Evolutionary conservation across 2,888 invertebrate genomes (phyloP), one percentile per base, ranked within the genome.

Genomic region (Phoenoteleia sp.): DNA sequence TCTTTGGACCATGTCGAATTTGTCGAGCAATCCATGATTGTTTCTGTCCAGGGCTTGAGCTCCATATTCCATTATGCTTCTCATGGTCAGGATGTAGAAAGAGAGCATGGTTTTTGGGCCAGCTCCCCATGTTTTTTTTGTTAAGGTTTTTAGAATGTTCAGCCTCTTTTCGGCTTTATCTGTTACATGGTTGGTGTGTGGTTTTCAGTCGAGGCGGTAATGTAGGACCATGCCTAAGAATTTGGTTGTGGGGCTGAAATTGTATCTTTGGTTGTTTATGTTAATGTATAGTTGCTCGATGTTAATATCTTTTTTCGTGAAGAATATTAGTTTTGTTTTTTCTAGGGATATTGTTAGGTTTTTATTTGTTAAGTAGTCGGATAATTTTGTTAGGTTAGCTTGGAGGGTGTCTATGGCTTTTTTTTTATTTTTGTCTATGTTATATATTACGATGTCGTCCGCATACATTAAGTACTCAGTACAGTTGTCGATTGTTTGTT

Each of bases 41-140:
- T n/a, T n/a, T n/a, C n/a, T n/a, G n/a, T n/a, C n/a, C n/a, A n/a
- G n/a, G n/a, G n/a, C n/a, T n/a, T n/a, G n/a, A n/a, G n/a, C n/a
- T n/a, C 25, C 33, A 39, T 69, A 71, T 54, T 69, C 79, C 3
- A 79, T 0, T 0, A 33, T 27, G 3, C n/a, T 2, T 27, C 71
- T 5, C 0, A 71, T 45, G 7, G 52, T 42, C 0, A 54, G 7
- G n/a, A 15, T 79, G n/a, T 71, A 72, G 9, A 80, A 71, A 11
- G 11, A 56, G 9, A 62, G 9, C 56, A 80, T 54, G 0, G 45
- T 13, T 66, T 45, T 80, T 15, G 80, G 80, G 25, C 72, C 21
- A 5, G 80, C 64, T 11, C 80, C 56, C 80, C 72, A 80, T 7
- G 52, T 15, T 25, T 62, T 80, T 42, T 54, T 47, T 0, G 33